These are phyloP conservation scores for Opisthocomus hoazin DNA, from an alignment of 2,113 vertebrate genomes.

Conservation along the genomic window DNA sequence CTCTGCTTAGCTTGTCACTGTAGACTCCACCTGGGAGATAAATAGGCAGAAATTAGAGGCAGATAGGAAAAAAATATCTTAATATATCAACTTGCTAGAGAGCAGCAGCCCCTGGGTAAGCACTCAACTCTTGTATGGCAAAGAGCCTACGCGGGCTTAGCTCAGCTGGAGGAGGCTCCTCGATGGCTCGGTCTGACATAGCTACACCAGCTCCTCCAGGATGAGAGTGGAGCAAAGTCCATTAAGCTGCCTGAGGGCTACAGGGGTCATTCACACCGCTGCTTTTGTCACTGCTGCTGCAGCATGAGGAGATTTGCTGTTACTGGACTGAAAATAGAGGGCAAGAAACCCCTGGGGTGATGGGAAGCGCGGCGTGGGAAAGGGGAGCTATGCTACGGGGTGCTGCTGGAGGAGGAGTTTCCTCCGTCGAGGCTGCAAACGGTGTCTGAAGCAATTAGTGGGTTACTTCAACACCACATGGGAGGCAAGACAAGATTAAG, in stretches of 20 bases:
- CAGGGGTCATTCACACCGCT: rapidly evolving
- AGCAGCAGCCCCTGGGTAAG: conserved; percentile 8
- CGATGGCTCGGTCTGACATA: not conserved
- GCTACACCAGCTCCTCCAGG: not conserved
- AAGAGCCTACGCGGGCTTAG: not conserved
- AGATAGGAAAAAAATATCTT: conserved; percentile 42
- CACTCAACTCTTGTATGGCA: not conserved
- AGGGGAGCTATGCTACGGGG: rapidly evolving
- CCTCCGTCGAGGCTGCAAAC: not conserved
- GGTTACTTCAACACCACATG: not conserved
- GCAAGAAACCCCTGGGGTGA: not conserved
- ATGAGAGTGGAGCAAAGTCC: not conserved
- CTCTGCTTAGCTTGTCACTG: not conserved
- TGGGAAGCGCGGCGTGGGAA: rapidly evolving
- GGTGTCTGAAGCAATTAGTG: not conserved
- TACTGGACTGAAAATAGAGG: not conserved
- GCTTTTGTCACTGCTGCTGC: not conserved
- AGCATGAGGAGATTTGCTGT: not conserved
- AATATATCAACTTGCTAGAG: conserved; percentile 28
- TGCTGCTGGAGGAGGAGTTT: not conserved
- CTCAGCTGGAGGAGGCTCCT: not conserved
- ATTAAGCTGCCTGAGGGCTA: not conserved
- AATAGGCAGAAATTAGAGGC: conserved; percentile 45
- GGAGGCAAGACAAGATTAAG: not conserved
- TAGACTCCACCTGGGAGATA: conserved; percentile 46